Conservation (phyloP, 2,797 vertebrate genomes). For the Aselliscus stoliczkanus region DNA sequence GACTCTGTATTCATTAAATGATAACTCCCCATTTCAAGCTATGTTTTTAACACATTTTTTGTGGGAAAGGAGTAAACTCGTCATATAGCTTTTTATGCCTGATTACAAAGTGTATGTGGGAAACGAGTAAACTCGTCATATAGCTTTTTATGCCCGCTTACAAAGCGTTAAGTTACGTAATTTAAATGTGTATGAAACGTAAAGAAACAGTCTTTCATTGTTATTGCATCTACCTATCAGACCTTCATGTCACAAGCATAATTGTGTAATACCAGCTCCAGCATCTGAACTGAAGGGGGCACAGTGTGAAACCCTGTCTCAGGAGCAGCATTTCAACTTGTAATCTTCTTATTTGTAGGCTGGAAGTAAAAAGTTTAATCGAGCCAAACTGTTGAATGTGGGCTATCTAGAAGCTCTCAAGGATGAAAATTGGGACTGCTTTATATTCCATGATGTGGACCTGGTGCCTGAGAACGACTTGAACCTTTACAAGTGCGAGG, state of each 20-base stretch:
- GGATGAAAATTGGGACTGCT: conserved; percentile 94
- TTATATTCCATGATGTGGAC: conserved; percentile 98
- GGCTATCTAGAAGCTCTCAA: conserved; percentile 96
- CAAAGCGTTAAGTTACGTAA: background rate
- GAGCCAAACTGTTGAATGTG: conserved; percentile 95
- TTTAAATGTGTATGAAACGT: background rate
- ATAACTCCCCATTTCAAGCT: background rate
- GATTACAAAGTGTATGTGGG: no score
- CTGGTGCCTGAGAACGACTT: conserved; percentile 96
- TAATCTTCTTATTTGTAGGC: conserved; percentile 80
- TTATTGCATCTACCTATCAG: background rate
- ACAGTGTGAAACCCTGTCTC: background rate
- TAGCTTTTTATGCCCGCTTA: no score
- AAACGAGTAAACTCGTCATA: no score
- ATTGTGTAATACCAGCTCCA: background rate
- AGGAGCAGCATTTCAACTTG: background rate
- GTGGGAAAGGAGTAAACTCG: no score
- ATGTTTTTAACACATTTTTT: no score
- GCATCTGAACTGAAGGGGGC: background rate
- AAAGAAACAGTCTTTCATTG: background rate
- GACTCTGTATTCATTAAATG: background rate
- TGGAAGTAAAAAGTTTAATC: conserved; percentile 91
- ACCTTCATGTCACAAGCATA: background rate
- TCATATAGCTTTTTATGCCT: no score
- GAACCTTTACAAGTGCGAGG: conserved; percentile 92